These are phyloP conservation scores for Cerastis leucographa DNA, from an alignment of 2,888 invertebrate genomes.

Conservation along the genomic window DNA sequence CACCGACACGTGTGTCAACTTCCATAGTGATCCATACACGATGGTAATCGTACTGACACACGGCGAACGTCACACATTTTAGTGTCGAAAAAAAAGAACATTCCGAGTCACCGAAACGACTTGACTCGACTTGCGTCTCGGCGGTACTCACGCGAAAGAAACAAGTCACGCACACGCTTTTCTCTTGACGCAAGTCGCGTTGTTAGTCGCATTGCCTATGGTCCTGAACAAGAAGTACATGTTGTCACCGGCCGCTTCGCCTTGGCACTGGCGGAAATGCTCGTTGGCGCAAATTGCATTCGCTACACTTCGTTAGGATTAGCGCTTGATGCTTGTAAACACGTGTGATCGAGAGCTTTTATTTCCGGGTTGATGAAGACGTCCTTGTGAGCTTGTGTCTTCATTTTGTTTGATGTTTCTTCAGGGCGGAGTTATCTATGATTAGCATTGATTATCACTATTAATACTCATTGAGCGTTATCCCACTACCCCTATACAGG, in stretches of 20 bases:
- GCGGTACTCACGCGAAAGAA: not conserved
- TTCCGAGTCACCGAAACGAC: not conserved
- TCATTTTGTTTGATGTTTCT: too few species aligned
- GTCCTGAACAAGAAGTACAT: slow-evolving; percentile 21
- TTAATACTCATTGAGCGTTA: too few species aligned
- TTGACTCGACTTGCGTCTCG: not conserved
- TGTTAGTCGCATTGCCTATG: not conserved
- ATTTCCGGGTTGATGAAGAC: not conserved
- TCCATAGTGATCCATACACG: not conserved
- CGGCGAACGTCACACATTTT: not conserved
- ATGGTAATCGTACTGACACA: not conserved
- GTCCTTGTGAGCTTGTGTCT: not conserved
- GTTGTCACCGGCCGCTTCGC: slow-evolving; percentile 64
- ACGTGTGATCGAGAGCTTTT: slow-evolving; percentile 37
- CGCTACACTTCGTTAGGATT: slow-evolving; percentile 77
- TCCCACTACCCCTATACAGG: too few species aligned
- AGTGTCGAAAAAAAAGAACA: not conserved
- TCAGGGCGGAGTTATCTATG: too few species aligned
- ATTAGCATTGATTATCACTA: too few species aligned
- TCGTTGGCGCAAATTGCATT: slow-evolving; percentile 84
- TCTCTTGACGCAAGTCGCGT: not conserved
- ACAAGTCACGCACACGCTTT: not conserved
- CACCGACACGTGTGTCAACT: not conserved
- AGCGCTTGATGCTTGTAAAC: slow-evolving; percentile 26
- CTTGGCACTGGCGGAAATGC: slow-evolving; percentile 78